These are phyloP conservation scores for Nycteola revayana DNA, from an alignment of 2,888 invertebrate genomes.

Conservation along the genomic window DNA sequence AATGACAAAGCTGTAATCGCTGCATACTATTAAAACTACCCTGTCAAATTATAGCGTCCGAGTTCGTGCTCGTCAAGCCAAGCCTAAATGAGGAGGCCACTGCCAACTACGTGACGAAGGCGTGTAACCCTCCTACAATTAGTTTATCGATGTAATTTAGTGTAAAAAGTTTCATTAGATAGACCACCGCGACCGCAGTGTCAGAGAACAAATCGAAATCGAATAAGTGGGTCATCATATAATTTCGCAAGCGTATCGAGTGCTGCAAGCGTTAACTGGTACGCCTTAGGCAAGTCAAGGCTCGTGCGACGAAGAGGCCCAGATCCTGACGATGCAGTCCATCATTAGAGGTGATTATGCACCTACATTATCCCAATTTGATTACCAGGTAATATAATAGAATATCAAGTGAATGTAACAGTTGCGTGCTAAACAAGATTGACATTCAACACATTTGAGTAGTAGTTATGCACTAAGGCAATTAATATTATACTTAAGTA, in stretches of 20 bases:
- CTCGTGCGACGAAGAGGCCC: conserved; percentile 52
- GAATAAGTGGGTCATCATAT: conserved; percentile 77
- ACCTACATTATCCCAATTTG: conserved; percentile 22
- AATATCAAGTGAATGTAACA: too few relatives aligned
- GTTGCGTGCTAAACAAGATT: too few relatives aligned
- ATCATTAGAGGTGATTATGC: not conserved
- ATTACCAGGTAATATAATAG: too few relatives aligned
- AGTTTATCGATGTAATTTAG: conserved; percentile 54
- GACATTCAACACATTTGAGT: too few relatives aligned
- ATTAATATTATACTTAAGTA: too few relatives aligned
- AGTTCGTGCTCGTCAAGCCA: conserved; percentile 16
- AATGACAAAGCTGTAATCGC: conserved; percentile 14
- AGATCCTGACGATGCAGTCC: conserved; percentile 38
- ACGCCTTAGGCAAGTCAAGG: conserved; percentile 74
- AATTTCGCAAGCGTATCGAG: conserved; percentile 79
- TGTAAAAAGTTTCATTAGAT: conserved; percentile 62
- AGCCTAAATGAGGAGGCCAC: conserved; percentile 41
- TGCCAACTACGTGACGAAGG: conserved; percentile 32
- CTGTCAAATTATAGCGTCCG: conserved; percentile 34
- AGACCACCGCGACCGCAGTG: conserved; percentile 52
- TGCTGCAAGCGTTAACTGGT: conserved; percentile 78
- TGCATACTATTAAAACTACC: conserved; percentile 32
- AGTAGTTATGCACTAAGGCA: too few relatives aligned
- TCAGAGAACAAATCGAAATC: conserved; percentile 71
- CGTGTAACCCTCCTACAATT: conserved; percentile 26